Base-by-base conservation (phyloP, 1,140 invertebrate genomes). In the Drosophila tani region DNA sequence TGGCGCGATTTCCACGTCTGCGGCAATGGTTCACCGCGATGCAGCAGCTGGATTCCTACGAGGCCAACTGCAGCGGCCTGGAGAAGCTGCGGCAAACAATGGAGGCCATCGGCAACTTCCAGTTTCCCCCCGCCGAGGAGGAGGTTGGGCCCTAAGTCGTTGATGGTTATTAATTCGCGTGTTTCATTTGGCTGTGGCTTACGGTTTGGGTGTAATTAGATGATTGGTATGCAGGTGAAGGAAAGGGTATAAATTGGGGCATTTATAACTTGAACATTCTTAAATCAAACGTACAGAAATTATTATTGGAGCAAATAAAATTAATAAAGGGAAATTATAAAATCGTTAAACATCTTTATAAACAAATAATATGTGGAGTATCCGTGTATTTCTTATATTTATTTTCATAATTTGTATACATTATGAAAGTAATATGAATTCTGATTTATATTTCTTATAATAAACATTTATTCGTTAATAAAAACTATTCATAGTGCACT, bases 41-140 rank as follows among this genome's bases (percentile, higher is more conserved):
- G 91, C 81, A 83, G 74, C 67, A 85, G 60, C 65, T 91, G 78
- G 78, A 77, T 35, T 75, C 65, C 51, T 92, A 91, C 62, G 46
- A 71, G 41, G 71, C 45, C 38, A 92, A 92, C 86, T 56, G 64
- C 41, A 50, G 45, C 8, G 91, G 91, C 7, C 60, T 92, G 57
- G 69, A 84, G 27, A 92, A 91, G 29, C 74, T 92, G 21, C 75
- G 75, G 5, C 29, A 66, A 8, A 82, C 78, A 15, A 66, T 92
- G 15, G 73, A 91, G 57, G 40, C 67, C 41, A 49, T 80, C 27
- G 91, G 91, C 6, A 77, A 90, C 45, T 92, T 92, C 56, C 50
- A 91, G 50, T 92, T 92, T 71, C 91, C 91, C n/a, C 8, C 24
- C 11, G 1, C 2, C 24, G 15, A 5, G 11, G 21, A 11, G 2